Evolutionary conservation across 1,140 invertebrate genomes (phyloP).

Genomic region (Akabosia matsudoensis): DNA sequence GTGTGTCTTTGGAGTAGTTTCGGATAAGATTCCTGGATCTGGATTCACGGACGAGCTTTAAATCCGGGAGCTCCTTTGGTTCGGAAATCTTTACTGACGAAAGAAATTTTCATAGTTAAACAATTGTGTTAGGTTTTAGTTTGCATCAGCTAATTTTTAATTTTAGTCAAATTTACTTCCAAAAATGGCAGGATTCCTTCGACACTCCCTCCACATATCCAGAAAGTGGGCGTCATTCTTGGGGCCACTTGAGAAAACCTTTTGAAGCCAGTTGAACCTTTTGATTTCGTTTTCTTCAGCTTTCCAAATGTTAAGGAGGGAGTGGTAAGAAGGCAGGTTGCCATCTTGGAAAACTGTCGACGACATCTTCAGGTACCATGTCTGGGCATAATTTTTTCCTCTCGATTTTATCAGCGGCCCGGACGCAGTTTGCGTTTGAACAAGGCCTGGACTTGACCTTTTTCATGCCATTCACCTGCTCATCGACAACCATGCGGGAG

Average conservation of each 20-base stretch:
- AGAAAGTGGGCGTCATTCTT: neutral
- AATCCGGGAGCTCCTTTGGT: neutral
- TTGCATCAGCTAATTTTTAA: no score
- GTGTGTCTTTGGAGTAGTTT: no score
- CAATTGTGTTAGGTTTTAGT: no score
- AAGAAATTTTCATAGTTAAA: neutral
- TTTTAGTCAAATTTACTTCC: neutral
- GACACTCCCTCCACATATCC: conserved; percentile 6
- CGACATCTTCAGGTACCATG: neutral
- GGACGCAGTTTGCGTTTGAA: neutral
- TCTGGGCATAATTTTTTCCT: neutral
- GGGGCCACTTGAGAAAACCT: neutral
- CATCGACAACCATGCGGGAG: neutral
- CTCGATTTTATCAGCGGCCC: neutral
- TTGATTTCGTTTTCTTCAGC: neutral
- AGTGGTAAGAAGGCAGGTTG: neutral
- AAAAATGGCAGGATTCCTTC: neutral
- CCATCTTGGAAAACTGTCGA: neutral
- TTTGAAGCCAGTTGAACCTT: neutral
- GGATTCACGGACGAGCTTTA: neutral
- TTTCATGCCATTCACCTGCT: neutral
- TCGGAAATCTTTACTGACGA: neutral
- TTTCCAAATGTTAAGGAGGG: neutral
- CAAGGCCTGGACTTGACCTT: neutral
- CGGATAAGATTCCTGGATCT: no score